Percentiles rank a stretch among this genome's conserved stretches.
These are phyloP conservation scores for Acromyrmex charruanus DNA, from an alignment of 1,140 invertebrate species.

Conservation along the genomic window DNA sequence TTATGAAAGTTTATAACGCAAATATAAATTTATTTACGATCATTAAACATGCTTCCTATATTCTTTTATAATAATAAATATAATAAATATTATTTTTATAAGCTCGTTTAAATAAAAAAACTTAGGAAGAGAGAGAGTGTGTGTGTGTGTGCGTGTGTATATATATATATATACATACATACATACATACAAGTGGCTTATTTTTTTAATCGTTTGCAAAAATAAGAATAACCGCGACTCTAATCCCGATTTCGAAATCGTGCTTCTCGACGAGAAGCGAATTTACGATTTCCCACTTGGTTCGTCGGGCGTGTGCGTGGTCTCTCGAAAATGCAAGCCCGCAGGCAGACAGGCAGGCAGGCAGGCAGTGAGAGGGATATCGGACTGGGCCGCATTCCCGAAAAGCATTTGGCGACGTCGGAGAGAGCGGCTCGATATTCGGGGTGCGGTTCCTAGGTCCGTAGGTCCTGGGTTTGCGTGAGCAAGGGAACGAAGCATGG, in stretches of 20 bases:
- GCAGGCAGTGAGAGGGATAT: constrained; percentile 70
- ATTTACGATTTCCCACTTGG: constrained; percentile 64
- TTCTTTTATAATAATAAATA: not conserved
- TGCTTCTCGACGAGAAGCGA: constrained; percentile 51
- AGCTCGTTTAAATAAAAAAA: not conserved
- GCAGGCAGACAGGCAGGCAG: constrained; percentile 61
- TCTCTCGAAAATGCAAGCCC: constrained; percentile 63
- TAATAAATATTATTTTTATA: not conserved
- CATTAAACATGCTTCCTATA: too few relatives aligned
- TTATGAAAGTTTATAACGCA: too few relatives aligned
- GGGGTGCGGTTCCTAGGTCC: constrained; percentile 85
- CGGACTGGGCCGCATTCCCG: constrained; percentile 75
- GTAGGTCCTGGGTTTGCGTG: constrained; percentile 83
- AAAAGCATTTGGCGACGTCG: constrained; percentile 79
- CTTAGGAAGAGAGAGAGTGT: not conserved
- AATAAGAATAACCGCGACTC: constrained; percentile 29
- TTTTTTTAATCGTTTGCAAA: constrained; percentile 19
- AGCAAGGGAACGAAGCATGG: constrained; percentile 66
- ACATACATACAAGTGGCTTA: not conserved
- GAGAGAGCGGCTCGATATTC: constrained; percentile 82
- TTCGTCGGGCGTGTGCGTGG: constrained; percentile 49
- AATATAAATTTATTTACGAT: too few relatives aligned
- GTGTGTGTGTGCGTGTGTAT: too few relatives aligned
- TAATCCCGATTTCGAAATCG: constrained; percentile 44
- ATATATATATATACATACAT: not conserved